Base-by-base conservation (phyloP, 2,888 invertebrate genomes). In the Macrosoma leucophasiata region DNA sequence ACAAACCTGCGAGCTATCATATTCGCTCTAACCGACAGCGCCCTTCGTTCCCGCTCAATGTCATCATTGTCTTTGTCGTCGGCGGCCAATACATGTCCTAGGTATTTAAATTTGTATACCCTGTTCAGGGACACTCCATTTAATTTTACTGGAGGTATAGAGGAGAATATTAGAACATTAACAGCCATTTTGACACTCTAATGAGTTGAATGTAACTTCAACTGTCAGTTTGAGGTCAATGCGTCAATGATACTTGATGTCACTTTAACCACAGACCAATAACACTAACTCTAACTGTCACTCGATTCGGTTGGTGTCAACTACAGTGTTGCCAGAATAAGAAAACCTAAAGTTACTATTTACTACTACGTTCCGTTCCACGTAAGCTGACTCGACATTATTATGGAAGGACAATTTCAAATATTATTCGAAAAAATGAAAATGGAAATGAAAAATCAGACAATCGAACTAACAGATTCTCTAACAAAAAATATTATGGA, bases 321-420 rank as follows among this genome's bases (percentile, higher is more conserved):
- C 18, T 18, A 18, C 6, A 18, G 18, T 18, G 18, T 18, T 18
- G 18, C 18, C 18, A 18, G 18, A 18, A 18, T 8, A 18, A 18
- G 18, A 18, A 18, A 18, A 18, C 18, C 18, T 8, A 18, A 18
- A 18, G 18, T 18, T 18, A 18, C 18, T 18, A 1, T 18, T 18
- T 18, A 18, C 23, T 9, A 6, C n/a, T 23, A 23, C 23, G 23
- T 23, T 23, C 23, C 23, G 23, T 23, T 23, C n/a, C 23, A 23
- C 23, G 11, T 23, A 23, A 23, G 7, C 10, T 23, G 9, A 22
- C 15, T 19, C 14, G 30, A 23, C 13, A 37, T n/a, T n/a, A n/a
- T 11, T 4, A 42, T 39, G 39, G 36, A 39, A 12, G 13, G 13
- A 7, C 42, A 39, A 39, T 36, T 36, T 21, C 24, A 41, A 35